Percentiles rank a stretch among this genome's conserved stretches.
Conservation (phyloP, 2,797 vertebrate genomes). For the Pogonophryne albipinna region DNA sequence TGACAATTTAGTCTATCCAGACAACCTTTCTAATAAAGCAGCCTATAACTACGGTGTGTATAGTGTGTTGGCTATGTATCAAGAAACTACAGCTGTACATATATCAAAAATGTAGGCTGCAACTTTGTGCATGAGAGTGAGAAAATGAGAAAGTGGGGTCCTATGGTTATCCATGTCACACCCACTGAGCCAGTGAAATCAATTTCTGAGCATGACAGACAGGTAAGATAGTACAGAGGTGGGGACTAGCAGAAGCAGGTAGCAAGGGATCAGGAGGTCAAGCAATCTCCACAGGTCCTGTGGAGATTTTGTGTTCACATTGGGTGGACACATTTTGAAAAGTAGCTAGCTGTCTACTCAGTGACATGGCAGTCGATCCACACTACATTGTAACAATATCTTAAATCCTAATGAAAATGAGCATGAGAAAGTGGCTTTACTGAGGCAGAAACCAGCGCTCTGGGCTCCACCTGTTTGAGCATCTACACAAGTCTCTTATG, state of each 20-base stretch:
- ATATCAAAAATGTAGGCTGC: background rate
- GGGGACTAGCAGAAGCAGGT: conserved; percentile 33
- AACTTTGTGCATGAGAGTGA: background rate
- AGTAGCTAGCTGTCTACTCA: background rate
- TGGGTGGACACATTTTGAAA: conserved; percentile 15
- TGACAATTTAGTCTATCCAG: background rate
- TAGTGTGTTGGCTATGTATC: background rate
- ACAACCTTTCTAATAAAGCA: background rate
- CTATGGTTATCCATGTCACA: conserved; percentile 28
- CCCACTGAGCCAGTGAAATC: conserved; percentile 48
- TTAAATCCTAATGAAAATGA: conserved; percentile 13
- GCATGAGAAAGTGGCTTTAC: conserved; percentile 17
- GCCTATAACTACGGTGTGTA: too few species aligned
- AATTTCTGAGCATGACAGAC: conserved; percentile 46
- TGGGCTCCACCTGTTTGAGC: conserved; percentile 36
- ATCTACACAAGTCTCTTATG: conserved; percentile 26
- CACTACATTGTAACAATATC: background rate
- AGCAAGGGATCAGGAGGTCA: conserved; percentile 50
- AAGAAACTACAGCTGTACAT: background rate
- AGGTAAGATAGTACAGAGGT: conserved; percentile 24
- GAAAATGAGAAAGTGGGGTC: conserved; percentile 1
- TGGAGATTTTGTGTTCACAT: conserved; percentile 38
- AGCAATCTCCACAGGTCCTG: conserved; percentile 31
- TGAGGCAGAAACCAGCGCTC: conserved; percentile 15
- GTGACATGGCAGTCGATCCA: background rate